A percentile compares a stretch with the other conserved stretches of the same genome.
Conservation (phyloP, 2,113 vertebrate genomes). For the Enhydra lutris region DNA sequence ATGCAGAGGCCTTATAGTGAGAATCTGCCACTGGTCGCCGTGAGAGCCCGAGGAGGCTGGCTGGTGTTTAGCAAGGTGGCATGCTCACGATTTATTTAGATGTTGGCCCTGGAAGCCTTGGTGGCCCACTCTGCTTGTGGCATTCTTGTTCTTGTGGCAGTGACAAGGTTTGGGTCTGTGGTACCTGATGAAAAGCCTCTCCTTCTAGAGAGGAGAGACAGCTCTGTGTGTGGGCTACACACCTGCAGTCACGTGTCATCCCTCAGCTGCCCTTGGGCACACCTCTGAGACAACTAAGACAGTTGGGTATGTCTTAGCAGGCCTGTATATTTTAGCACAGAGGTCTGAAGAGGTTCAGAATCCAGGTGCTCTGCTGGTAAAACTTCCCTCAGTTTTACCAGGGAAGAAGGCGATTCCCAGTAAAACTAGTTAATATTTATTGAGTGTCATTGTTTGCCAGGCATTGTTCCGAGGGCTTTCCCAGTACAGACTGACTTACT, state of each 20-base stretch:
- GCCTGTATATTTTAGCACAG: background rate
- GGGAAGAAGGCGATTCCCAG: background rate
- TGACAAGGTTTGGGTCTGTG: background rate
- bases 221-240: background rate
- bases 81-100: background rate
- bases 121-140: background rate
- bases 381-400: background rate
- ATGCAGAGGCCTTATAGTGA: accelerated
- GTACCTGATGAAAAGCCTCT: background rate
- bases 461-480: background rate
- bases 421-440: background rate
- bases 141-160: background rate
- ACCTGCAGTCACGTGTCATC: accelerated
- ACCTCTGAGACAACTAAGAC: too few species aligned
- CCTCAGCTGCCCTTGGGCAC: background rate
- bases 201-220: background rate
- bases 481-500: background rate
- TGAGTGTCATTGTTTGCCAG: background rate
- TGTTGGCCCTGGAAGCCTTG: background rate
- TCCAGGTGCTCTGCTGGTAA: background rate
- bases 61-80: background rate
- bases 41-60: background rate
- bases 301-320: background rate
- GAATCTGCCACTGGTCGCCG: background rate
- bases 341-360: background rate